Evolutionary conservation across 2,113 vertebrate species (phyloP), one percentile per base, ranked within the genome.

Genomic region (Zapus hudsonius): DNA sequence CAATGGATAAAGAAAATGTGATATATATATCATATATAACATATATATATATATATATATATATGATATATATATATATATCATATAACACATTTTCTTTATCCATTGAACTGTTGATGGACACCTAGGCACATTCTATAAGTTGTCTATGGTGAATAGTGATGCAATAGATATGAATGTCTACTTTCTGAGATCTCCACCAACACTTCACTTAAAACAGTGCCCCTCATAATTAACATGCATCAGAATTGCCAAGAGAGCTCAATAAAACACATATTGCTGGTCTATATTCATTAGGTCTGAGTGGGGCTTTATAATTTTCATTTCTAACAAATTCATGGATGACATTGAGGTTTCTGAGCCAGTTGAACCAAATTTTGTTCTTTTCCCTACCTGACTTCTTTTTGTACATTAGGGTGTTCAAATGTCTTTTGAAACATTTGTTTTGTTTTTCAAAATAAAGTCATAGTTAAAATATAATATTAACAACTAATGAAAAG

Each of bases 401-500:
- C 42, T 89, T 70, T 72, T 61, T 29, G 79, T 79, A 59, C 17
- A 84, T 52, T 73, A 73, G 31, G 63, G 70, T 89, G 15, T 82
- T 86, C 33, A 90, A 72, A 64, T 47, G 13, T 74, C 55, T 84
- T 67, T 84, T 69, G 20, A n/a, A 47, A 61, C 66, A 90, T n/a
- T n/a, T n/a, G n/a, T 82, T 88, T 81, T 82, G 1, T 52, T 29
- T 78, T 89, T 73, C 3, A 80, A 80, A 93, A n/a, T n/a, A n/a
- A n/a, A n/a, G n/a, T n/a, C 16, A 74, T 38, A 12, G 33, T 73
- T 79, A 92, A 55, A 84, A 87, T 42, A 73, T 40, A 69, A n/a
- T 52, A 83, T 80, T 78, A 94, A 57, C 44, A 95, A 93, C 74
- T 72, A 84, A 38, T 47, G n/a, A 92, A 94, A 92, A 86, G 67